These are phyloP conservation scores for Heptranchias perlo DNA, from an alignment of 2,113 vertebrate species.

Conservation along the genomic window DNA sequence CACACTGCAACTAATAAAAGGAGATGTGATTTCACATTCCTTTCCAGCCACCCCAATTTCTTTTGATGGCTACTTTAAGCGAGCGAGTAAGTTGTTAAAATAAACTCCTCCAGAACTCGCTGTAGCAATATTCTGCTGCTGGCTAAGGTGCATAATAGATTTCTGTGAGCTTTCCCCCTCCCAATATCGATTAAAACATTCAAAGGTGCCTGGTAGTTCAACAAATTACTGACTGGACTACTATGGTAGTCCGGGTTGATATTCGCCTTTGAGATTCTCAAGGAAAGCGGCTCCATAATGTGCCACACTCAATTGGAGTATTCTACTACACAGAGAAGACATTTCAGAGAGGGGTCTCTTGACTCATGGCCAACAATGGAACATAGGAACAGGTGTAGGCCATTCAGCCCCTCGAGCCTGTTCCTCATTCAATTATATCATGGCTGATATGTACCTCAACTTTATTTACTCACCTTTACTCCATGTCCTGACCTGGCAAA, in stretches of 20 bases:
- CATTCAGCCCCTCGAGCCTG: too few relatives aligned
- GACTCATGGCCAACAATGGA: too few relatives aligned
- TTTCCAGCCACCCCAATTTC: not conserved
- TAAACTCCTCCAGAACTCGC: not conserved
- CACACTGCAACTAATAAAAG: constrained; percentile 1
- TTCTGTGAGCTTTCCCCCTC: not conserved
- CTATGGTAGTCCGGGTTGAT: not conserved
- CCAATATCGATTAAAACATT: not conserved
- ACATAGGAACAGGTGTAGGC: too few relatives aligned
- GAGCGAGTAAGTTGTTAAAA: not conserved
- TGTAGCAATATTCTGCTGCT: not conserved
- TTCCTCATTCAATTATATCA: too few relatives aligned
- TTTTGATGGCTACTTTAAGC: not conserved
- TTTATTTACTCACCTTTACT: too few relatives aligned
- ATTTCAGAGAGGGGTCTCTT: not conserved
- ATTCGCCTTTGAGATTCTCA: not conserved
- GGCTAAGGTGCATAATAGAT: not conserved
- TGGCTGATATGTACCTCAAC: too few relatives aligned
- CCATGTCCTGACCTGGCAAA: too few relatives aligned
- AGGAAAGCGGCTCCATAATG: not conserved
- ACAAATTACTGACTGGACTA: not conserved
- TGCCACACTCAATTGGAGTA: not conserved
- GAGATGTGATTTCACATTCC: not conserved
- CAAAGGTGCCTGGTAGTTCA: not conserved
- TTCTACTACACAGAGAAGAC: not conserved